Base-by-base conservation (phyloP, 2,113 vertebrate genomes). In the Halcyon senegalensis region DNA sequence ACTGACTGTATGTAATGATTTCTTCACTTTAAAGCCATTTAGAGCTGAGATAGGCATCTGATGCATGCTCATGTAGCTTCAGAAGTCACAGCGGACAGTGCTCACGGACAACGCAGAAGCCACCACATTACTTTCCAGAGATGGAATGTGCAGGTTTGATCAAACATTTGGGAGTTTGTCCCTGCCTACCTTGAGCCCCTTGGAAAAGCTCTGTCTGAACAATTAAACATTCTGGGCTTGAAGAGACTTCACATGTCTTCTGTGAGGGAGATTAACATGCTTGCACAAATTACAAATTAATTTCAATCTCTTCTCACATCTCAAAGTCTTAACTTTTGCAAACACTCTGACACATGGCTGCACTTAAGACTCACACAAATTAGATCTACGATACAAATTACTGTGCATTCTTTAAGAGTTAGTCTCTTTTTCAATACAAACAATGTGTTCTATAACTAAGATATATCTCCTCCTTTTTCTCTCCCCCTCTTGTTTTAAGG, bases 271-370 rank as follows among this genome's bases (percentile, higher is more conserved):
- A 77, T 86, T 59, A 87, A 95, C 96, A 91, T 70, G 68, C 85
- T 82, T 92, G 88, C 78, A 86, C 82, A 77, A 84, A 75, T 50
- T 66, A 67, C 46, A 81, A 81, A 90, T 87, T 77, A 66, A 93
- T 80, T 69, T 89, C 50, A 60, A 59, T 67, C 62, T 91, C 90
- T 93, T 94, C 84, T 77, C 67, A 39, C 62, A 82, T 74, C 85
- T 90, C 43, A 30, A 93, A 89, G 72, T 69, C 93, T 95, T 88
- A 79, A 89, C 95, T 95, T 94, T 84, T 89, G 50, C 96, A 96
- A 90, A 63, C 50, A 91, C 46, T 68, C 63, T 93, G 94, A 94
- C 6, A 66, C 85, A 79, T 72, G 83, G 62, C 35, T 96, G 80
- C 78, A 31, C 79, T 90, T 68, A 79, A 79, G 79, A 90, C 79